Evolutionary conservation across 1,140 invertebrate species (phyloP).

Genomic region (Lordiphosa mommai): DNA sequence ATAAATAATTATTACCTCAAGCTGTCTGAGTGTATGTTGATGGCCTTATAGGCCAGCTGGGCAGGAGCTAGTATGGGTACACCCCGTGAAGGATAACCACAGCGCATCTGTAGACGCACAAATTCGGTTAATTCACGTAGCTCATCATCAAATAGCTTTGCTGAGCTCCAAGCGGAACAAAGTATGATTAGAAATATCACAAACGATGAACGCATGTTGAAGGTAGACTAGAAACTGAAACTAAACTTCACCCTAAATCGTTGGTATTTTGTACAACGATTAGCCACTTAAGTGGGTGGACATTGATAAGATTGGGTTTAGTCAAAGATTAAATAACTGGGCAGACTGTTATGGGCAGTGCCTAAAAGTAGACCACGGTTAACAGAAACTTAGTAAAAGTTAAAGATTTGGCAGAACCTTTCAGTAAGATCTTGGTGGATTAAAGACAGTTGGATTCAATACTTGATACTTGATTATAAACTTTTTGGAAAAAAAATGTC

Average conservation of each 20-base stretch:
- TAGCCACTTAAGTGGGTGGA: constrained; percentile 4
- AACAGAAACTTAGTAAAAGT: no score
- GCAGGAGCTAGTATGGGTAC: constrained; percentile 62
- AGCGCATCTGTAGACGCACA: constrained; percentile 67
- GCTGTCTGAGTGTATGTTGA: constrained; percentile 12
- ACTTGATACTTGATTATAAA: no score
- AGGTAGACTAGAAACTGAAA: constrained; percentile 1
- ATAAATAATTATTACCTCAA: constrained; percentile 26
- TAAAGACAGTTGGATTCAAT: no score
- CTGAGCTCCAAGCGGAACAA: constrained; percentile 36
- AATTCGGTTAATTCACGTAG: constrained; percentile 67
- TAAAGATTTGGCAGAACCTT: no score
- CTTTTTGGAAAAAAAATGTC: no score
- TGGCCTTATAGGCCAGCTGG: constrained; percentile 28
- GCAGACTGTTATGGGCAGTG: no score
- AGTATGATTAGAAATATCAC: constrained; percentile 27
- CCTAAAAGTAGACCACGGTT: no score
- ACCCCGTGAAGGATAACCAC: constrained; percentile 54
- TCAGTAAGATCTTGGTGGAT: no score
- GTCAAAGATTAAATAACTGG: no score
- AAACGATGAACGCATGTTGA: constrained; percentile 39
- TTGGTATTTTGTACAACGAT: neutral
- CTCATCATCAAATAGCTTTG: constrained; percentile 61
- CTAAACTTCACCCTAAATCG: constrained; percentile 4
- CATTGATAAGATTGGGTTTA: constrained; percentile 8